Base-by-base conservation (phyloP, 2,113 vertebrate genomes). In the Chascanopsetta lugubris region DNA sequence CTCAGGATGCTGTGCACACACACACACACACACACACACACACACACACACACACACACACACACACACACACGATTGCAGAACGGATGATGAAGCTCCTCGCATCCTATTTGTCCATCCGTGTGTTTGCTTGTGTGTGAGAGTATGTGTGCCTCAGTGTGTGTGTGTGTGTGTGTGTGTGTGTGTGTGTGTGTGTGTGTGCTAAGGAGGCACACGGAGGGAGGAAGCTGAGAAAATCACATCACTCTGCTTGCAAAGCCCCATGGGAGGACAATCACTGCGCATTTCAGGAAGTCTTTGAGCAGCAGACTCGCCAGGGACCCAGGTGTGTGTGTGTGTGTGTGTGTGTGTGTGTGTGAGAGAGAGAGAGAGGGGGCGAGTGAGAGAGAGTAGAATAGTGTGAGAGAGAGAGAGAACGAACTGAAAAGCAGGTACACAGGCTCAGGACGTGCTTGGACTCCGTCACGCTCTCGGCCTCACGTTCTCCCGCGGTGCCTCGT, bases 241-340 rank as follows among this genome's bases (percentile, higher is more conserved):
- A 77, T 82, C 80, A 69, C 63, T 85, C 36, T 63, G 34, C 69
- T 60, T 63, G 72, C 72, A 82, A 72, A 80, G 70, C 61, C 78
- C 72, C 80, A 75, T 60, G 76, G 75, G 84, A 85, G 5, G 3
- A 76, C 70, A 69, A 70, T 75, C 62, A 77, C 57, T 22, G 50
- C 61, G 73, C 63, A 75, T 81, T 78, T 84, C 68, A 81, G 66
- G 72, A 84, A 85, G 72, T 79, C 74, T 81, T 78, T 74, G 57
- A 78, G 80, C 63, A 68, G 70, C 57, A 73, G 45, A 72, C 83
- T 74, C 75, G 58, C 54, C n/a, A 12, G 75, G 68, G 62, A 77
- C 46, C n/a, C 60, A 69, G 50, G 69, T 74, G 69, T 47, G 55
- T 63, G 50, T 69, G 50, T 21, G 1, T 26, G 15, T 43, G 25